Evolutionary conservation across 2,888 invertebrate species (phyloP).

Genomic region (Rhagium mordax): DNA sequence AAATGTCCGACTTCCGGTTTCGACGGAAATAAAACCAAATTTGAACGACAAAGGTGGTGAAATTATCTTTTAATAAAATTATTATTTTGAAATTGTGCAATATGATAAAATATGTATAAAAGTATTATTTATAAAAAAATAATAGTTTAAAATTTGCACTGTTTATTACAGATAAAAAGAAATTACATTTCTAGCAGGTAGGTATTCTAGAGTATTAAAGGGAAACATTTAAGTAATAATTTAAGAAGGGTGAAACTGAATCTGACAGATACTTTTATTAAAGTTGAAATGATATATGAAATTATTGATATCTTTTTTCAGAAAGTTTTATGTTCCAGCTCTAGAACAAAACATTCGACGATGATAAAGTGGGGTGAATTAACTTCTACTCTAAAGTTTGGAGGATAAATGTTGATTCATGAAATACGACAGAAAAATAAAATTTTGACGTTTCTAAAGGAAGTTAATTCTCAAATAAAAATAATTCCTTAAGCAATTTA

Average conservation of each 20-base stretch:
- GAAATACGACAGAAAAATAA: background rate
- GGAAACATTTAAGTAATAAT: background rate
- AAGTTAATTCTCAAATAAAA: background rate
- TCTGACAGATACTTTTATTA: slow-evolving; percentile 25
- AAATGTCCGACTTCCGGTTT: no score
- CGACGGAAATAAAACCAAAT: no score
- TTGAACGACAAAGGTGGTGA: no score
- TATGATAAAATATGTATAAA: no score
- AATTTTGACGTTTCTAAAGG: background rate
- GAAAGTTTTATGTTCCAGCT: background rate
- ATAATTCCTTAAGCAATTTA: no score
- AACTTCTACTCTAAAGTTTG: background rate
- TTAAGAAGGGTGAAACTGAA: slow-evolving; percentile 1
- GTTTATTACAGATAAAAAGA: background rate
- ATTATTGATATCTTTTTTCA: slow-evolving; percentile 22
- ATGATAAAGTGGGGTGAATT: slow-evolving; percentile 7
- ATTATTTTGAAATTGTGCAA: no score
- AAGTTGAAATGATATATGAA: slow-evolving; percentile 25
- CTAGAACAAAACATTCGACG: slow-evolving; percentile 19
- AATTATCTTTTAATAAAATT: no score
- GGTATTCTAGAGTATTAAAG: background rate
- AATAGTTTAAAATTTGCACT: no score
- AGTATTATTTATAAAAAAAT: no score
- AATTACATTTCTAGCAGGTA: no score
- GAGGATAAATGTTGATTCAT: slow-evolving; percentile 14